Evolutionary conservation across 1,140 invertebrate genomes (phyloP).

Genomic region (Drosophila jambulina): DNA sequence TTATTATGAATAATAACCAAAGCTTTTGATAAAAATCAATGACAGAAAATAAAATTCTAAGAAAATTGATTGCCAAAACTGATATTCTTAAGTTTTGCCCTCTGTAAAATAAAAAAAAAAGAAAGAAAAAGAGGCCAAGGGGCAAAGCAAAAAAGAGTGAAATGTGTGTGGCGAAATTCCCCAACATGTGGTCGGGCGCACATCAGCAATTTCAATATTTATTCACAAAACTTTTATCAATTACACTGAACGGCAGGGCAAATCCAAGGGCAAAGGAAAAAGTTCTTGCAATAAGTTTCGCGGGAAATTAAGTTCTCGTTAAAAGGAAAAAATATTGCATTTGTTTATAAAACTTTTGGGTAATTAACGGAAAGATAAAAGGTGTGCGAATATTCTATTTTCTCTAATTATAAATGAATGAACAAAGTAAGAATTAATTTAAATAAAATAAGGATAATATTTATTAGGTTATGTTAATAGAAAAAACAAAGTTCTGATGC

Average conservation of each 20-base stretch:
- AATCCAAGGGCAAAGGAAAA: neutral
- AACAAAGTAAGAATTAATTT: neutral
- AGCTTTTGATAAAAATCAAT: constrained; percentile 8
- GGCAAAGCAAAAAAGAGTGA: constrained; percentile 26
- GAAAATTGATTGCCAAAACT: neutral
- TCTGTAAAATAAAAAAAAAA: neutral
- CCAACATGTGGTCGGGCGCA: constrained; percentile 58
- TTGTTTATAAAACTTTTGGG: neutral
- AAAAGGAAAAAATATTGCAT: constrained; percentile 1
- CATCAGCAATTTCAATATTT: constrained; percentile 62
- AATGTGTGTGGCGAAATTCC: constrained; percentile 53
- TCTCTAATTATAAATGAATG: neutral
- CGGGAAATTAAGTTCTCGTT: constrained; percentile 1
- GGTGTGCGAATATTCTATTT: neutral
- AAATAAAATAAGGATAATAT: no score
- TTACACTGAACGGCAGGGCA: constrained; percentile 50
- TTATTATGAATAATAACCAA: neutral
- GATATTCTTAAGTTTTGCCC: constrained; percentile 5
- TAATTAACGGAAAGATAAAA: neutral
- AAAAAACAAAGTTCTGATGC: no score
- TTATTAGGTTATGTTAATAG: no score
- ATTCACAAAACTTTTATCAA: constrained; percentile 48
- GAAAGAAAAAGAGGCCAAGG: constrained; percentile 8
- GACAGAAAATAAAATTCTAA: neutral
- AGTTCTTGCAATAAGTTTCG: constrained; percentile 9